These are phyloP conservation scores for Dicyrtomina minuta DNA, from an alignment of 2,888 invertebrate species.

Conservation along the genomic window DNA sequence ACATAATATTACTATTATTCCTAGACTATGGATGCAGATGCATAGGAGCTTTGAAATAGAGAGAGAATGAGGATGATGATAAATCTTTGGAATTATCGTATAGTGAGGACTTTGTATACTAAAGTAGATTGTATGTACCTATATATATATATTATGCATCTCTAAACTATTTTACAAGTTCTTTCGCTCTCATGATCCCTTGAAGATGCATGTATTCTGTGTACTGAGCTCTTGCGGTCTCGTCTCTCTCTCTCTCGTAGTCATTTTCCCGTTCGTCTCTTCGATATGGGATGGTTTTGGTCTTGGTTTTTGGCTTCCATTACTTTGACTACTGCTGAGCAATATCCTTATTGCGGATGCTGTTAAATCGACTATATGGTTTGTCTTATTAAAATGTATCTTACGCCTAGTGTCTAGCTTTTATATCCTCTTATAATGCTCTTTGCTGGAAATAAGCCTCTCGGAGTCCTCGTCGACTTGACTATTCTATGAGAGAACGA, in stretches of 20 bases:
- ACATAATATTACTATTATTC: not conserved
- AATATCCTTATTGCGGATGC: constrained; percentile 45
- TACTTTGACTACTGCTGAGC: constrained; percentile 12
- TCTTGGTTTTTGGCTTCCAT: constrained; percentile 7
- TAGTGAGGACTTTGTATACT: constrained; percentile 14
- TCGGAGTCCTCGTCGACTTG: constrained; percentile 30
- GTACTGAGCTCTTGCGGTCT: too few relatives aligned
- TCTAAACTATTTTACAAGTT: constrained; percentile 21
- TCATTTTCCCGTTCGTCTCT: too few relatives aligned
- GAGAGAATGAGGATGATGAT: constrained; percentile 8
- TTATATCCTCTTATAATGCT: constrained; percentile 47
- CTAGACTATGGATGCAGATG: not conserved
- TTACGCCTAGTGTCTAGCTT: constrained; percentile 41
- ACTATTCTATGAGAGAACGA: constrained; percentile 24
- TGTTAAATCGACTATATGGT: constrained; percentile 49
- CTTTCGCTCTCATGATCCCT: constrained; percentile 8
- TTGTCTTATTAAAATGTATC: constrained; percentile 52
- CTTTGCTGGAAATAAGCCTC: constrained; percentile 50
- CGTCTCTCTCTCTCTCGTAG: too few relatives aligned
- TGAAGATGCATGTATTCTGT: constrained; percentile 10
- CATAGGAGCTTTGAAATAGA: constrained; percentile 8
- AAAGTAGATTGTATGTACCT: constrained; percentile 3
- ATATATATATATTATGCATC: not conserved
- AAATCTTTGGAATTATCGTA: constrained; percentile 20
- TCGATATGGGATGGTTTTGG: not conserved